A percentile compares a stretch with the other conserved stretches of the same genome.
phyloP scores from a whole-genome alignment of 2,113 vertebrate species.

The Anolis carolinensis region DNA sequence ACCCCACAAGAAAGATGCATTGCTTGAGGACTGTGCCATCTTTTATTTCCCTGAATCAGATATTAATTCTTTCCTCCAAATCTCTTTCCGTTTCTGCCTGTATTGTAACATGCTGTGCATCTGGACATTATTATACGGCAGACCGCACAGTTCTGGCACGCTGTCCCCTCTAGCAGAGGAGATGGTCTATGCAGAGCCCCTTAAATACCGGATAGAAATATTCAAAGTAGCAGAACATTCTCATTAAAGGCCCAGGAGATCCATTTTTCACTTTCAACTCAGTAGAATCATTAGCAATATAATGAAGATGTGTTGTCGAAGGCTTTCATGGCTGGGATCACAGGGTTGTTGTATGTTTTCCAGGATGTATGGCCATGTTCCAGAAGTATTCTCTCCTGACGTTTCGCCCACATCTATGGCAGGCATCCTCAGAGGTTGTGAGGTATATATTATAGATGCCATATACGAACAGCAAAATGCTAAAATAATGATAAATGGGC shows the following conservation, averaged over 20 bases:
- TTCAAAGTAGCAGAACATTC: background rate
- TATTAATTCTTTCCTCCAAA: background rate
- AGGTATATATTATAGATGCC: no score
- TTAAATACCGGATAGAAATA: background rate
- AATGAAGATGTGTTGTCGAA: no score
- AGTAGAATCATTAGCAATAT: background rate
- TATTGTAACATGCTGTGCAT: background rate
- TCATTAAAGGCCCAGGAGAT: background rate
- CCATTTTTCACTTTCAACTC: background rate
- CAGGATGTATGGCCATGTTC: no score
- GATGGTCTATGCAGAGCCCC: background rate
- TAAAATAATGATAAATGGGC: no score
- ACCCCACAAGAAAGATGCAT: background rate
- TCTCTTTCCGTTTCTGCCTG: background rate
- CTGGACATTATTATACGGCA: background rate
- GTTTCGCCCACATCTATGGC: no score
- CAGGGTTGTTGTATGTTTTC: no score
- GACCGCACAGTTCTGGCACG: background rate
- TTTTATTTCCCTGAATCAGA: conserved; percentile 2
- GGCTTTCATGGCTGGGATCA: no score
- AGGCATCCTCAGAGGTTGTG: no score
- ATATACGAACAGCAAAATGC: no score
- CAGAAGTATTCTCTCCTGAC: no score
- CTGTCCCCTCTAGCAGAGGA: background rate
- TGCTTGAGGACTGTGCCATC: background rate